Evolutionary conservation across 2,888 invertebrate species (phyloP).

Genomic region (Frankliniella intonsa): DNA sequence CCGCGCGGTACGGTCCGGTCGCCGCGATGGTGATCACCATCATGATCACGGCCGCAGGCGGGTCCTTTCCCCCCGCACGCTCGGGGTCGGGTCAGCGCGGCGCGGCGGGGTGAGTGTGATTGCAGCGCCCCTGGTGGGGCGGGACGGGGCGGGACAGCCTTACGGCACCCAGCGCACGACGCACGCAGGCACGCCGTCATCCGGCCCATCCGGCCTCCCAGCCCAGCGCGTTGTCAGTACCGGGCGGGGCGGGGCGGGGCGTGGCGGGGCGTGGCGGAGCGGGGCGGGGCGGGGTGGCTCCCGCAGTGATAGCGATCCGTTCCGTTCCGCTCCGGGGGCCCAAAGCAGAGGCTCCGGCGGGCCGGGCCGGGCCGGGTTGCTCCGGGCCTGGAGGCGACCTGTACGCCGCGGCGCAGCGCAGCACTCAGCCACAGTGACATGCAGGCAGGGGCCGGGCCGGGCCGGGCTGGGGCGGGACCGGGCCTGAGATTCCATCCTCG

Average conservation of each 20-base stretch:
- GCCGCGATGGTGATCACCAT: background rate
- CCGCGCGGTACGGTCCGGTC: background rate
- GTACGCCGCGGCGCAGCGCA: background rate
- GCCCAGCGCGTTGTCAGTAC: background rate
- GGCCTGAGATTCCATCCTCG: background rate
- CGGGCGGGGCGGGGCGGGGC: background rate
- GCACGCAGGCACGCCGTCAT: background rate
- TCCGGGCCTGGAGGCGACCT: background rate
- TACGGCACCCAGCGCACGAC: background rate
- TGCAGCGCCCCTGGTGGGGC: background rate
- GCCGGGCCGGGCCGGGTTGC: background rate
- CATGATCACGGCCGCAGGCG: background rate
- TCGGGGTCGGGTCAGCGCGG: background rate
- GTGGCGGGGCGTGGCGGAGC: background rate
- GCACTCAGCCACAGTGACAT: background rate
- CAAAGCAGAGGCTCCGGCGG: background rate
- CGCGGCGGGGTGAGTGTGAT: background rate
- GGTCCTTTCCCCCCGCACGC: too few relatives aligned
- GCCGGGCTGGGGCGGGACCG: background rate
- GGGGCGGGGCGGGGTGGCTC: background rate
- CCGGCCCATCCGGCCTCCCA: background rate
- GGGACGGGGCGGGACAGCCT: too few relatives aligned
- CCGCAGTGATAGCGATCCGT: conserved; percentile 11
- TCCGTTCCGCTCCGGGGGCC: background rate
- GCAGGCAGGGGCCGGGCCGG: background rate